phyloP scores from a whole-genome alignment of 2,113 vertebrate species.

The Pithys albifrons region DNA sequence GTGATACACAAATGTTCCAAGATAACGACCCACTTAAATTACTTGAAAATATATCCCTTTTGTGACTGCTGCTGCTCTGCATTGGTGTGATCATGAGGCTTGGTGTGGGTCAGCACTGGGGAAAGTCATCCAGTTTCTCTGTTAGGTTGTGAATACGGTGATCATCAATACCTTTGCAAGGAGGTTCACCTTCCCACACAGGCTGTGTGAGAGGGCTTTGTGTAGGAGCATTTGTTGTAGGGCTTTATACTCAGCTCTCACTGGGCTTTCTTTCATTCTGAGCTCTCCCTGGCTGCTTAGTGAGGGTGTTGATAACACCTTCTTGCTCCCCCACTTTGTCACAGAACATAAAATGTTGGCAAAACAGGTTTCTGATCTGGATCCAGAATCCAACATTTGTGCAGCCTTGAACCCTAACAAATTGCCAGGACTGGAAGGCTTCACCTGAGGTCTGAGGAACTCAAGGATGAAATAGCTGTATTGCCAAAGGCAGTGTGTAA shows the following conservation, averaged over 20 bases:
- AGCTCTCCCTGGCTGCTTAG: not conserved
- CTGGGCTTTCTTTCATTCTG: not conserved
- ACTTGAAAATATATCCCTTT: not conserved
- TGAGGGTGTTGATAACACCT: not conserved
- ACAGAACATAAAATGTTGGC: not conserved
- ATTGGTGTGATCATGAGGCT: not conserved
- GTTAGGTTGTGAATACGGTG: not conserved
- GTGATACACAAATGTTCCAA: not conserved
- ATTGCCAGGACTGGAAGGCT: constrained; percentile 26
- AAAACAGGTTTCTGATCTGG: not conserved
- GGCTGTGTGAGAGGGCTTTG: not conserved
- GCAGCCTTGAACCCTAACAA: not conserved
- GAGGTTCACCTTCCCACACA: not conserved
- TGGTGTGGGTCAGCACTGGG: not conserved
- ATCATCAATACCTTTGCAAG: not conserved
- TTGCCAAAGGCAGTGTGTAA: constrained; percentile 13
- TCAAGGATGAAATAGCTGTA: constrained; percentile 23
- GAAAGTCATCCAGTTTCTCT: not conserved
- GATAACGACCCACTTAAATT: not conserved
- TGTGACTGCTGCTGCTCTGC: not conserved
- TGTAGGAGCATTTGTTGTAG: not conserved
- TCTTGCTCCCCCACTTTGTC: not conserved
- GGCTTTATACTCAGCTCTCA: not conserved
- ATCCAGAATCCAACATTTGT: not conserved
- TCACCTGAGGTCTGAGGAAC: constrained; percentile 44